phyloP scores from a whole-genome alignment of 2,113 vertebrate species.

The Trinectes maculatus region DNA sequence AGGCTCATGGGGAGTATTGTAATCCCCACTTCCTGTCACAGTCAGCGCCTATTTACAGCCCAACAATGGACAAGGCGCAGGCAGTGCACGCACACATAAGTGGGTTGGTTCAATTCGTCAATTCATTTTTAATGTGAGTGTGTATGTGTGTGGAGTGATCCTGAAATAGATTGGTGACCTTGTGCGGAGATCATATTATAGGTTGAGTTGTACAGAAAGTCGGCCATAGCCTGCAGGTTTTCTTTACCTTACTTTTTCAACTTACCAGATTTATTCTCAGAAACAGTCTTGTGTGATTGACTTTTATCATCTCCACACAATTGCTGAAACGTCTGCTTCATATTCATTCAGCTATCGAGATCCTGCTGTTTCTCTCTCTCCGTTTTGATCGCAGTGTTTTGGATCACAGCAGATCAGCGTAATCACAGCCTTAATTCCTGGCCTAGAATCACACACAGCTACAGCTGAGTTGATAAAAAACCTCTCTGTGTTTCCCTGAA shows the following conservation, averaged over 20 bases:
- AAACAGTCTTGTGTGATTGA: too few species aligned
- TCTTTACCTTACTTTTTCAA: not conserved
- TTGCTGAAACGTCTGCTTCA: not conserved
- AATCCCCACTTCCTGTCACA: constrained; percentile 80
- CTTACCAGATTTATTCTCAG: not conserved
- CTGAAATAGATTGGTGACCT: constrained; percentile 36
- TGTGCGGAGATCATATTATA: constrained; percentile 23
- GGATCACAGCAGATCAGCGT: constrained; percentile 56
- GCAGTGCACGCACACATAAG: constrained; percentile 49
- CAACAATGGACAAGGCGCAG: constrained; percentile 74
- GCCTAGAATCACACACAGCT: constrained; percentile 58
- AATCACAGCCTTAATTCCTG: constrained; percentile 65
- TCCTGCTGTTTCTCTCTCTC: constrained; percentile 14
- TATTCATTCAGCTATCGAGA: constrained; percentile 10
- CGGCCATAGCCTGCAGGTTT: not conserved
- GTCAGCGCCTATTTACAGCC: constrained; percentile 77
- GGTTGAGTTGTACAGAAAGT: not conserved
- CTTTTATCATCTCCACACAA: too few species aligned
- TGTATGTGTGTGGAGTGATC: constrained; percentile 28
- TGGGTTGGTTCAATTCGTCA: constrained; percentile 27
- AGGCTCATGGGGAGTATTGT: constrained; percentile 78
- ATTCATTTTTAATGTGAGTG: constrained; percentile 36
- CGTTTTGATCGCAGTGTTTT: constrained; percentile 58
- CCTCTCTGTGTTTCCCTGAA: constrained; percentile 51
- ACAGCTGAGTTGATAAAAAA: constrained; percentile 54